A percentile compares a stretch with the other conserved stretches of the same genome.
These are phyloP conservation scores for Bradypodion ventrale DNA, from an alignment of 2,797 vertebrate species.

Conservation along the genomic window DNA sequence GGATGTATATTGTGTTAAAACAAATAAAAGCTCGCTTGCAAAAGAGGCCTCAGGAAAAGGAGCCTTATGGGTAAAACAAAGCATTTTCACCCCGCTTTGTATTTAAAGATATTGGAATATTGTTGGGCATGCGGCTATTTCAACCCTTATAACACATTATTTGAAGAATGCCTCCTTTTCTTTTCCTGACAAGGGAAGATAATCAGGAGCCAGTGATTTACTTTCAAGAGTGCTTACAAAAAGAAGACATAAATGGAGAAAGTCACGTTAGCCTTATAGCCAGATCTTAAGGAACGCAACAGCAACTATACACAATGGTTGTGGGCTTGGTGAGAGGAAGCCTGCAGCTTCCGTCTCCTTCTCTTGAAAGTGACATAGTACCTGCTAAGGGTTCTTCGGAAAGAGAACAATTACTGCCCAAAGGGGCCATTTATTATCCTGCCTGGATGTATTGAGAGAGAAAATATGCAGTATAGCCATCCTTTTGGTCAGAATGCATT, in stretches of 20 bases:
- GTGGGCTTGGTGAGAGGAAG: not conserved
- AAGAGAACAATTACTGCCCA: slow-evolving; percentile 43
- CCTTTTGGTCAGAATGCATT: slow-evolving; percentile 20
- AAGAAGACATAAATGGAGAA: slow-evolving; percentile 21
- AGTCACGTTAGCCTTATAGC: slow-evolving; percentile 30
- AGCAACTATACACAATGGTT: not conserved
- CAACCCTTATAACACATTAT: not conserved
- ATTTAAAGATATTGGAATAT: not conserved
- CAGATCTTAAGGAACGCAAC: slow-evolving; percentile 19
- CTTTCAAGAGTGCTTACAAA: slow-evolving; percentile 38
- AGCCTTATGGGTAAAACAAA: not conserved
- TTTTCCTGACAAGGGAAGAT: slow-evolving; percentile 1
- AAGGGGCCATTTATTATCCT: slow-evolving; percentile 44
- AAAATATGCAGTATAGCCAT: slow-evolving; percentile 2
- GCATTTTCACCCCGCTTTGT: not conserved
- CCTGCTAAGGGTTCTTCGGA: slow-evolving; percentile 6
- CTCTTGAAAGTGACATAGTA: slow-evolving; percentile 33
- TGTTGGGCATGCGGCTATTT: not conserved
- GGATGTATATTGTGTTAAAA: not conserved
- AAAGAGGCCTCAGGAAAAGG: not conserved
- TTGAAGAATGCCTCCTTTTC: not conserved
- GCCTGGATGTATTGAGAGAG: slow-evolving; percentile 34
- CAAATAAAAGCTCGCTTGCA: not conserved
- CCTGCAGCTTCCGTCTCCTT: slow-evolving; percentile 7
- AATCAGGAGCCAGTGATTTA: slow-evolving; percentile 46